phyloP scores from a whole-genome alignment of 2,888 invertebrate species.

The Pandemis corylana region DNA sequence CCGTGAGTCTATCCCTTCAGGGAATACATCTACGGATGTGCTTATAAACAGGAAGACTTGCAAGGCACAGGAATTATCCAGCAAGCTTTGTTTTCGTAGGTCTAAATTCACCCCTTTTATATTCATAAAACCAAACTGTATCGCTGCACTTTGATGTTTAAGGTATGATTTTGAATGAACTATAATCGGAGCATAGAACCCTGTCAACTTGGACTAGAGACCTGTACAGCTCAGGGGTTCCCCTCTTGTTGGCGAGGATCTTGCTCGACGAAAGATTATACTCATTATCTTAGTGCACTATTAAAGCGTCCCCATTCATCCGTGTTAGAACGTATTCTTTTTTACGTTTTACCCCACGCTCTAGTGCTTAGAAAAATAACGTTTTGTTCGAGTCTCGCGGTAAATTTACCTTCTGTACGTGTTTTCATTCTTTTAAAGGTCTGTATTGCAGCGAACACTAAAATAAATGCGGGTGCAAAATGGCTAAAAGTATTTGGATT shows the following conservation, averaged over 20 bases:
- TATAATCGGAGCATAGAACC: background rate
- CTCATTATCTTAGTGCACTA: slow-evolving; percentile 38
- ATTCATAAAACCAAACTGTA: background rate
- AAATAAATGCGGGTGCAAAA: slow-evolving; percentile 25
- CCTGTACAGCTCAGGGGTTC: slow-evolving; percentile 58
- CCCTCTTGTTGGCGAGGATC: slow-evolving; percentile 52
- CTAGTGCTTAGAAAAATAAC: slow-evolving; percentile 38
- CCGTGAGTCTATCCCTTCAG: slow-evolving; percentile 17
- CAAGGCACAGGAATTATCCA: slow-evolving; percentile 41
- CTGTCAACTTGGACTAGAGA: slow-evolving; percentile 25
- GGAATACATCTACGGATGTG: slow-evolving; percentile 12
- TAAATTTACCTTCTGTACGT: slow-evolving; percentile 40
- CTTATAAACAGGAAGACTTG: background rate
- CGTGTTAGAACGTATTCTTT: slow-evolving; percentile 37
- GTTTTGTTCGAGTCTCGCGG: slow-evolving; percentile 34
- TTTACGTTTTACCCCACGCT: slow-evolving; percentile 25
- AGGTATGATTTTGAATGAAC: background rate
- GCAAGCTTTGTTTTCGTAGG: slow-evolving; percentile 34
- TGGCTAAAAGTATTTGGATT: slow-evolving; percentile 13
- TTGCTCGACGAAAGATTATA: slow-evolving; percentile 26
- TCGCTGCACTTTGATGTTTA: background rate
- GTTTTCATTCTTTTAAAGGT: slow-evolving; percentile 41
- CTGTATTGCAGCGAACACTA: slow-evolving; percentile 20
- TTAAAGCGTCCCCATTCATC: slow-evolving; percentile 32
- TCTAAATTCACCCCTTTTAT: background rate